A percentile compares a stretch with the other conserved stretches of the same genome.
phyloP scores from a whole-genome alignment of 2,797 vertebrate species.

The Psittacula derbiana region DNA sequence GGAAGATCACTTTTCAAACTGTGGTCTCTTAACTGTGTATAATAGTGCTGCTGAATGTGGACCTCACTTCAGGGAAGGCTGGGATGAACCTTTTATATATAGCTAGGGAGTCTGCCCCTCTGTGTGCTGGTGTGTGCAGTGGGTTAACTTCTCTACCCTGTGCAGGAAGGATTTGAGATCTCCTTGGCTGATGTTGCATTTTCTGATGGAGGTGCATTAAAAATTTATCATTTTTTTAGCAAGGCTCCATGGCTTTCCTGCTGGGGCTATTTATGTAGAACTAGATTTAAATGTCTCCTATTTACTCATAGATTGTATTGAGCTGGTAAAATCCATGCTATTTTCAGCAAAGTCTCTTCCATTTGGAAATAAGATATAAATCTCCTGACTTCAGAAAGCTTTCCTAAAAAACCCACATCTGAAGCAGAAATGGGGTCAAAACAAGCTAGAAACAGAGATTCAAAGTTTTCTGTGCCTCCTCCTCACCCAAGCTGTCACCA shows the following conservation, averaged over 20 bases:
- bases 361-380: constrained; percentile 17
- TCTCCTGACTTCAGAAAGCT: background rate
- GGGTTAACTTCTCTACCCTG: background rate
- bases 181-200: constrained; percentile 3
- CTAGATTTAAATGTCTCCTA: background rate
- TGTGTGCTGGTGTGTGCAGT: background rate
- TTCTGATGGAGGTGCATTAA: constrained; percentile 40
- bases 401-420: background rate
- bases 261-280: constrained; percentile 1
- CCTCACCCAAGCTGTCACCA: background rate
- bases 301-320: constrained; percentile 40
- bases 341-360: constrained; percentile 14
- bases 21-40: background rate
- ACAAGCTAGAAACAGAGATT: background rate
- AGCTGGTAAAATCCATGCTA: constrained; percentile 10
- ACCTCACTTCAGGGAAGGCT: background rate
- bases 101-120: background rate
- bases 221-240: constrained; percentile 21
- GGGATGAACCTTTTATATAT: background rate
- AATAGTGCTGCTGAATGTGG: background rate
- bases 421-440: background rate
- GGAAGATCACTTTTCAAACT: background rate
- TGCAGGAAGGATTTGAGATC: constrained; percentile 16
- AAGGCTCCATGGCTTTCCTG: constrained; percentile 1
- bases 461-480: background rate